A percentile compares a stretch with the other conserved stretches of the same genome.
These are phyloP conservation scores for Hemaris fuciformis DNA, from an alignment of 2,888 invertebrate genomes.

Conservation along the genomic window DNA sequence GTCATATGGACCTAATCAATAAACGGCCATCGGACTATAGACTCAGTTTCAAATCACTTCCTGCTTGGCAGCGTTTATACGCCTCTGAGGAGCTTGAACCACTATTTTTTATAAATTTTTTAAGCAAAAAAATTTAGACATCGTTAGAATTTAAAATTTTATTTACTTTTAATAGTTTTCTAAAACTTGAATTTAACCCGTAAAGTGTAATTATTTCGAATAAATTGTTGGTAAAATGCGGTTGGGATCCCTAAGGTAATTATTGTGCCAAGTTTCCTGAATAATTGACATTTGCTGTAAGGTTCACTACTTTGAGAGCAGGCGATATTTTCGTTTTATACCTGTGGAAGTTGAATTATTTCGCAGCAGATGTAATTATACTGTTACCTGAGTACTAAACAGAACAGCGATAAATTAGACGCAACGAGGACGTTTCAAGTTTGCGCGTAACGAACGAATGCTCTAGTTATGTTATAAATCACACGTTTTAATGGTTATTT, in stretches of 20 bases:
- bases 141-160: background rate
- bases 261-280: slow-evolving; percentile 9
- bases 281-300: slow-evolving; percentile 3
- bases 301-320: background rate
- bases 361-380: slow-evolving; percentile 3
- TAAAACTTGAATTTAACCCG: background rate
- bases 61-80: too few relatives aligned
- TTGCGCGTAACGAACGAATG: slow-evolving; percentile 33
- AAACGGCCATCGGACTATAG: too few relatives aligned
- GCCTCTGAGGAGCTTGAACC: too few relatives aligned
- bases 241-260: slow-evolving; percentile 2
- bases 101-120: too few relatives aligned
- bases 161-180: background rate
- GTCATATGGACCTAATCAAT: too few relatives aligned
- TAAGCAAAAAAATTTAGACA: too few relatives aligned
- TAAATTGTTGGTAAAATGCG: slow-evolving; percentile 4
- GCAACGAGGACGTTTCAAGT: slow-evolving; percentile 13
- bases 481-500: slow-evolving; percentile 70
- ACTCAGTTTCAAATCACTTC: too few relatives aligned
- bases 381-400: slow-evolving; percentile 14
- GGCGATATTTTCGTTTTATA: slow-evolving; percentile 1
- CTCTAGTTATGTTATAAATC: slow-evolving; percentile 53
- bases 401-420: slow-evolving; percentile 5
- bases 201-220: background rate
- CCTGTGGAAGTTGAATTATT: background rate